Conservation (phyloP, 2,888 invertebrate genomes). For the Orchestes rusci region DNA sequence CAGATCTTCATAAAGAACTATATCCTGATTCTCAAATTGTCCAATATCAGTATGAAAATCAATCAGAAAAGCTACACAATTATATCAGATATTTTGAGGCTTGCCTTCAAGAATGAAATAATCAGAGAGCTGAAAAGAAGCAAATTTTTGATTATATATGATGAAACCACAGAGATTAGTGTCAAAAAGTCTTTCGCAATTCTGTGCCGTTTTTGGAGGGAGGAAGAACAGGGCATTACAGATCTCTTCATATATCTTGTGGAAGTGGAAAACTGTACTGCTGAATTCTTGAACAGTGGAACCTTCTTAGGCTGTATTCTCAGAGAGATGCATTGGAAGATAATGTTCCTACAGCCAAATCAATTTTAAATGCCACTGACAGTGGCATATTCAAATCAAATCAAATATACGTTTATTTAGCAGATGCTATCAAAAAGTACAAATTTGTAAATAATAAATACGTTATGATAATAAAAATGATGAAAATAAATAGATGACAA, state of each 20-base stretch:
- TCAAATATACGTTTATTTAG: too few relatives aligned
- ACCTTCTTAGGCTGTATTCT: constrained; percentile 16
- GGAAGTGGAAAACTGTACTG: neutral
- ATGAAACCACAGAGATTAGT: neutral
- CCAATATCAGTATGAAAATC: neutral
- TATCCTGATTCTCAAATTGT: constrained; percentile 1
- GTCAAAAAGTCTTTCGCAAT: neutral
- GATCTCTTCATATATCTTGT: neutral
- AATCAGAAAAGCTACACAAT: neutral
- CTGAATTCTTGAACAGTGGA: constrained; percentile 20
- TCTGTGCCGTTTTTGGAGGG: neutral
- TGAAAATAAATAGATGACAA: too few relatives aligned
- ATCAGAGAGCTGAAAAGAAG: neutral
- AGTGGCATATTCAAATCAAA: constrained; percentile 17
- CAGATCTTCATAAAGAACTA: neutral
- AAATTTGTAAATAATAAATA: too few relatives aligned
- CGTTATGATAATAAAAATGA: too few relatives aligned
- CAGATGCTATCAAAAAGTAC: too few relatives aligned
- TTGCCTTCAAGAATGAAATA: neutral
- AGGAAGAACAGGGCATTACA: neutral
- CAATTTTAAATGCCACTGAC: constrained; percentile 15
- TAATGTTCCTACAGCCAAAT: constrained; percentile 17
- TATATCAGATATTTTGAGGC: constrained; percentile 1
- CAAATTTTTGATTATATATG: neutral
- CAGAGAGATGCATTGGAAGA: constrained; percentile 18